Percentiles rank a stretch among this genome's conserved stretches.
Conservation (phyloP, 2,888 invertebrate genomes). For the Norana najaformis region DNA sequence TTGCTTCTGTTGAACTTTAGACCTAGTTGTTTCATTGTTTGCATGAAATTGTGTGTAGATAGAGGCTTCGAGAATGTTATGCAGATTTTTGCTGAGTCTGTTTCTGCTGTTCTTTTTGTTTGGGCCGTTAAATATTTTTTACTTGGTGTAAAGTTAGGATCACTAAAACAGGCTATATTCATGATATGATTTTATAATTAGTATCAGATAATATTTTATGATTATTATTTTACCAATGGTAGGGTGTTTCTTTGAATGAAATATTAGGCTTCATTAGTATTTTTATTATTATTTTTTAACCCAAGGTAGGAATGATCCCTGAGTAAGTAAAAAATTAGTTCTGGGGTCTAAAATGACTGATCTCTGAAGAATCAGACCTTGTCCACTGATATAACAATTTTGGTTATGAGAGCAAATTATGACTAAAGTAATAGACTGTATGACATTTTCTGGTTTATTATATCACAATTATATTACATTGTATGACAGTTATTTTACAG, state of each 20-base stretch:
- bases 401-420: too few relatives aligned
- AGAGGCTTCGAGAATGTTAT: background rate
- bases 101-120: background rate
- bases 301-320: background rate
- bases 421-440: too few relatives aligned
- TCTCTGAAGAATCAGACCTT: too few relatives aligned
- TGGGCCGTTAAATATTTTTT: background rate
- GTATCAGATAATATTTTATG: background rate
- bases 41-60: background rate
- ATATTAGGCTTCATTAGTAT: background rate
- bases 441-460: too few relatives aligned
- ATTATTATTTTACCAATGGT: background rate
- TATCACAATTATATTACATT: too few relatives aligned
- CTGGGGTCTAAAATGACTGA: too few relatives aligned
- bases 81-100: background rate
- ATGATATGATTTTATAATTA: background rate
- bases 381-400: too few relatives aligned
- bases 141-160: background rate
- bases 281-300: background rate
- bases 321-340: background rate
- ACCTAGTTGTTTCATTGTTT: background rate
- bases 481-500: background rate
- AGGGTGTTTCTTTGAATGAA: background rate
- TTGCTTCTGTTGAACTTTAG: background rate
- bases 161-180: too few relatives aligned